These are phyloP conservation scores for Aurelia aurita complex sp. Pacific DNA, from an alignment of 30 jellyfish, hydroid and myxozoan species.

Conservation along the genomic window DNA sequence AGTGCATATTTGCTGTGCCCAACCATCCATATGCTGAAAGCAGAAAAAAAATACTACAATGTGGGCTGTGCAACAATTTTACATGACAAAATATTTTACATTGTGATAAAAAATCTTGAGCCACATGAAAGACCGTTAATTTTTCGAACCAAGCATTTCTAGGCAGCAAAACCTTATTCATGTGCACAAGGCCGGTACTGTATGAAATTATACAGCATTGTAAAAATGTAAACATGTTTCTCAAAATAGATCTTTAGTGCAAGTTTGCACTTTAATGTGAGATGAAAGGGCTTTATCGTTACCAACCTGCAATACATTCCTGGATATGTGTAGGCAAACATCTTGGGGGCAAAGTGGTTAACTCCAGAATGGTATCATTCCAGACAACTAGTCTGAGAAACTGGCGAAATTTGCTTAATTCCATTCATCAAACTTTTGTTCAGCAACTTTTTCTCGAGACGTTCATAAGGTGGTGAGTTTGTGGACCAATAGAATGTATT, in stretches of 20 bases:
- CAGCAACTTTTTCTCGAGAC: slow-evolving; percentile 22
- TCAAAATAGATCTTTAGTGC: slow-evolving; percentile 19
- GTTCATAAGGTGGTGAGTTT: slow-evolving; percentile 9
- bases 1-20: neutral
- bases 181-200: neutral
- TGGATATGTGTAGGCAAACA: slow-evolving; percentile 46
- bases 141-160: slow-evolving; percentile 6
- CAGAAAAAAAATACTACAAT: no score
- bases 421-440: slow-evolving; percentile 35
- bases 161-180: slow-evolving; percentile 7
- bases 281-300: neutral
- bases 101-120: neutral
- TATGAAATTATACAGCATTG: neutral
- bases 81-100: neutral
- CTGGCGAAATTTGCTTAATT: slow-evolving; percentile 38
- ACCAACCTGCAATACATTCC: slow-evolving; percentile 67
- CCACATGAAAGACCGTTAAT: slow-evolving; percentile 1
- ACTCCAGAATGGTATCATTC: slow-evolving; percentile 44
- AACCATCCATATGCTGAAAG: no score
- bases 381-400: slow-evolving; percentile 47
- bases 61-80: no score
- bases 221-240: neutral
- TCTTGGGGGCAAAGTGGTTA: slow-evolving; percentile 54
- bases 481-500: neutral
- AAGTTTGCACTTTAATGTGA: neutral